Percentiles rank a stretch among this genome's conserved stretches.
phyloP scores from a whole-genome alignment of 1,140 invertebrate genomes.

The Drosophila eugracilis region DNA sequence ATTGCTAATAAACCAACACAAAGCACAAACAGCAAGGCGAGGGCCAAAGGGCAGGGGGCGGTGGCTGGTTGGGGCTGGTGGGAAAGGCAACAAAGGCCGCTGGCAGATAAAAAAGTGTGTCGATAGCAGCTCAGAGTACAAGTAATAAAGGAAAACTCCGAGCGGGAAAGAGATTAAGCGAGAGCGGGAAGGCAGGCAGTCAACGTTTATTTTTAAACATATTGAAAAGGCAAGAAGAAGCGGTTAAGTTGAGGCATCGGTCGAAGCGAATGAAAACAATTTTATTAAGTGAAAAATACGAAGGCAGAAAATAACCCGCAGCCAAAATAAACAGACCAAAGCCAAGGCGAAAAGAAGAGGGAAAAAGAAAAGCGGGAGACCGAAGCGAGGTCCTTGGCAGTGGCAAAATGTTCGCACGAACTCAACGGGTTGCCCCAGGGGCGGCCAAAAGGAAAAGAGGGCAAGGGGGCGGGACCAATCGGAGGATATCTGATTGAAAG shows the following conservation, averaged over 20 bases:
- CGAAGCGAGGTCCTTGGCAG: slow-evolving; percentile 69
- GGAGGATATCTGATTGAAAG: slow-evolving; percentile 70
- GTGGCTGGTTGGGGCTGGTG: too few relatives aligned
- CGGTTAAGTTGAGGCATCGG: slow-evolving; percentile 43
- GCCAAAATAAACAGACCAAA: slow-evolving; percentile 75
- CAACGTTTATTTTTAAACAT: slow-evolving; percentile 80
- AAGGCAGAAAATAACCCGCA: slow-evolving; percentile 76
- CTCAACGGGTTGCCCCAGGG: slow-evolving; percentile 54
- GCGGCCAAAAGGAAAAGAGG: background rate
- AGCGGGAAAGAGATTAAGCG: slow-evolving; percentile 16
- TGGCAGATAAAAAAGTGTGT: slow-evolving; percentile 62
- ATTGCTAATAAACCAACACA: slow-evolving; percentile 73
- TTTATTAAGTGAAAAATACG: slow-evolving; percentile 83
- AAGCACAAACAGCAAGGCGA: slow-evolving; percentile 34
- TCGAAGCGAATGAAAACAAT: slow-evolving; percentile 74
- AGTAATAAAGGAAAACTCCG: slow-evolving; percentile 51
- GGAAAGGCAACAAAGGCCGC: slow-evolving; percentile 42
- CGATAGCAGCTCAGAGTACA: slow-evolving; percentile 65
- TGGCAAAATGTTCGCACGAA: slow-evolving; percentile 50
- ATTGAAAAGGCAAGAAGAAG: slow-evolving; percentile 71
- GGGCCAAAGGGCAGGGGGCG: background rate
- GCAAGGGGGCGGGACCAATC: slow-evolving; percentile 13
- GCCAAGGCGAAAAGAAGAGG: slow-evolving; percentile 38
- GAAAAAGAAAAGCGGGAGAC: slow-evolving; percentile 40
- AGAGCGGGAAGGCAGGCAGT: slow-evolving; percentile 6